Evolutionary conservation across 2,888 invertebrate species (phyloP).

Genomic region (Clusia tigrina): DNA sequence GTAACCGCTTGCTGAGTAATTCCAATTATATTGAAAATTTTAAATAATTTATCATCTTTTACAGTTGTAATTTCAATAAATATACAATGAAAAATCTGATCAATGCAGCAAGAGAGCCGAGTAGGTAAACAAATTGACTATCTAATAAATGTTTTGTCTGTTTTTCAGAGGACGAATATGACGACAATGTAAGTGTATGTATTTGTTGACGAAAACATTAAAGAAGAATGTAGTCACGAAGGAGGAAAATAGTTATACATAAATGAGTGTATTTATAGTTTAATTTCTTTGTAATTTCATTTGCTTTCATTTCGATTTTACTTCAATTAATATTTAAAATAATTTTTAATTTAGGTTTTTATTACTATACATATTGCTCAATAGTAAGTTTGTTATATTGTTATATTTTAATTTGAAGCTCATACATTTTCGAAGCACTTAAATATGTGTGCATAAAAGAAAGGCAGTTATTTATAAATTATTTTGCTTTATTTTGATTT

Average conservation of each 20-base stretch:
- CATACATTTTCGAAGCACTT: too few species aligned
- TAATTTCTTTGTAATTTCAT: background rate
- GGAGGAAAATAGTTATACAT: constrained; percentile 42
- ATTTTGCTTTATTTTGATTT: too few species aligned
- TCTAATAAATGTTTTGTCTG: too few species aligned
- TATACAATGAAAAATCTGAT: constrained; percentile 79
- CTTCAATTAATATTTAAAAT: too few species aligned
- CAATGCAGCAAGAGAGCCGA: constrained; percentile 62
- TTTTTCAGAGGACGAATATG: constrained; percentile 44
- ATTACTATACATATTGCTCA: too few species aligned
- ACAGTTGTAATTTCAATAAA: constrained; percentile 88
- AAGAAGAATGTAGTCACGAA: constrained; percentile 38
- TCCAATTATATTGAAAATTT: constrained; percentile 14
- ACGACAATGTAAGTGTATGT: constrained; percentile 51
- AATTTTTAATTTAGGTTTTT: too few species aligned
- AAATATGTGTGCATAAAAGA: too few species aligned
- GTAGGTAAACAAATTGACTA: background rate
- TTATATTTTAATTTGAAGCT: too few species aligned
- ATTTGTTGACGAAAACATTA: constrained; percentile 30
- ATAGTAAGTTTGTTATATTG: too few species aligned
- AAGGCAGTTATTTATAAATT: too few species aligned
- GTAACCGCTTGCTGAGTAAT: constrained; percentile 67
- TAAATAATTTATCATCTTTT: constrained; percentile 54
- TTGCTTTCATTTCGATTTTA: too few species aligned
- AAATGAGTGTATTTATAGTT: constrained; percentile 42